Evolutionary conservation across 2,113 vertebrate genomes (phyloP).

Genomic region (Astatoreochromis straeleni): DNA sequence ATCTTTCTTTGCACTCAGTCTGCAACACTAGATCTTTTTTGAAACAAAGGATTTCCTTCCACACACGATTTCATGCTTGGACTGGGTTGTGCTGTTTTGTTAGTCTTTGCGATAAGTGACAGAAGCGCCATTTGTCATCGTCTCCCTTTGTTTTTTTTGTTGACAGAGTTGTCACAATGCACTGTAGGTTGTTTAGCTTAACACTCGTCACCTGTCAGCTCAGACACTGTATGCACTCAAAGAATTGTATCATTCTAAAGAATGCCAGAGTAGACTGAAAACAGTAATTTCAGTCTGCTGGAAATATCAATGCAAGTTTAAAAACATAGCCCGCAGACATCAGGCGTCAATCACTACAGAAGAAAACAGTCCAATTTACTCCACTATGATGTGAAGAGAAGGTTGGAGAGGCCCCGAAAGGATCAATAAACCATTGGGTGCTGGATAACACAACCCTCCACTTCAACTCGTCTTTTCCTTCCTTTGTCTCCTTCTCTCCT

Average conservation of each 20-base stretch:
- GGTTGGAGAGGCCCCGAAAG: not conserved
- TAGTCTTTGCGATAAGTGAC: slow-evolving; percentile 22
- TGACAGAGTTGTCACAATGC: slow-evolving; percentile 36
- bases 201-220: slow-evolving; percentile 35
- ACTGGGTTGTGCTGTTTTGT: not conserved
- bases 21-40: not conserved
- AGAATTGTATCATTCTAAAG: not conserved
- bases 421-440: slow-evolving; percentile 42
- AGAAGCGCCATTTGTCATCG: slow-evolving; percentile 4
- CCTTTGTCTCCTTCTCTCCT: not conserved
- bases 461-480: not conserved
- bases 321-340: not conserved
- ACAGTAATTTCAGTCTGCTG: not conserved
- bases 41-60: not conserved
- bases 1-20: not conserved
- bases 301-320: slow-evolving; percentile 23
- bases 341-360: slow-evolving; percentile 36
- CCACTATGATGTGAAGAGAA: not conserved
- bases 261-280: not conserved
- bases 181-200: slow-evolving; percentile 22
- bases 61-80: slow-evolving; percentile 24
- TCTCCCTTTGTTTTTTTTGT: not conserved
- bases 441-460: slow-evolving; percentile 9
- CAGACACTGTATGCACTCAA: not conserved
- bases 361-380: slow-evolving; percentile 54